phyloP scores from a whole-genome alignment of 2,888 invertebrate species.

The Trachelus iudaicus region DNA sequence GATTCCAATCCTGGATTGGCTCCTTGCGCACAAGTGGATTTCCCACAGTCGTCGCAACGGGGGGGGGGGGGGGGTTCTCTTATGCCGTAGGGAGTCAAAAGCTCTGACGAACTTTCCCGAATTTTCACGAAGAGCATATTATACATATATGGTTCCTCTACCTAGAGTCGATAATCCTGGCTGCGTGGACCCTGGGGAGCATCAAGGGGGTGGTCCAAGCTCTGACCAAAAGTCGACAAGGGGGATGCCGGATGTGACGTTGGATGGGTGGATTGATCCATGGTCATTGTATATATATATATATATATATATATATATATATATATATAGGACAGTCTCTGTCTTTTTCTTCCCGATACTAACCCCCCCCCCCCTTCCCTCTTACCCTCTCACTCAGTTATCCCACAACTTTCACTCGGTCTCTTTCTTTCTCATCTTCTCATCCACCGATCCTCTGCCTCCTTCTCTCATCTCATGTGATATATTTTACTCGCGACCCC shows the following conservation, averaged over 20 bases:
- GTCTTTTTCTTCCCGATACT: no score
- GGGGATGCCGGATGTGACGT: conserved; percentile 33
- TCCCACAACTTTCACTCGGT: conserved; percentile 10
- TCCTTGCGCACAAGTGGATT: no score
- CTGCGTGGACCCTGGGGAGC: conserved; percentile 6
- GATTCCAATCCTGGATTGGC: background rate
- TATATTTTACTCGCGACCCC: conserved; percentile 34
- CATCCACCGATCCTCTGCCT: background rate
- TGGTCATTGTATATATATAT: background rate
- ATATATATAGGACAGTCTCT: no score
- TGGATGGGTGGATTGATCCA: background rate
- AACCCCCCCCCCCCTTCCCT: conserved; percentile 8
- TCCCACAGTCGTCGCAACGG: no score
- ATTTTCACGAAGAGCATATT: background rate
- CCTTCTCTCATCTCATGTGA: conserved; percentile 30
- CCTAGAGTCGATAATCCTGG: background rate
- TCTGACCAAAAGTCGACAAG: conserved; percentile 39
- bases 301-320: background rate
- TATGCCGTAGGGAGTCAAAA: background rate
- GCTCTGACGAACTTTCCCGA: background rate
- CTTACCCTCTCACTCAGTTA: conserved; percentile 8
- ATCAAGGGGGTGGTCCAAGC: conserved; percentile 32
- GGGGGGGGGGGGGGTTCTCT: background rate
- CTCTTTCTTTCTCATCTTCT: conserved; percentile 9
- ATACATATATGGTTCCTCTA: background rate